phyloP scores from a whole-genome alignment of 2,797 vertebrate genomes.

The Pogoniulus pusillus region DNA sequence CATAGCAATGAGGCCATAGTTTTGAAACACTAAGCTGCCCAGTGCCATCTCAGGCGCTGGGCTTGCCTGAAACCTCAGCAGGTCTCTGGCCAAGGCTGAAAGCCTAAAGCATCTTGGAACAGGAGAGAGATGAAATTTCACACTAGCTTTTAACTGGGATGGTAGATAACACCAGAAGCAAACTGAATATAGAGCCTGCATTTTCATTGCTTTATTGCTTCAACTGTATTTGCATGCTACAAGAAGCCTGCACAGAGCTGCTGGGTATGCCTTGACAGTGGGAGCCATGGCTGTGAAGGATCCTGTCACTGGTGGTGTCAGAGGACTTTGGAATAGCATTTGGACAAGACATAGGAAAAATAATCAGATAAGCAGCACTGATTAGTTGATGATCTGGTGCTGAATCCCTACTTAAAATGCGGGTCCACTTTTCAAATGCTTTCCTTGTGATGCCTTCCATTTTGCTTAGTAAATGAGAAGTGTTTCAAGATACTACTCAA shows the following conservation, averaged over 20 bases:
- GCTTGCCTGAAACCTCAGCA: neutral
- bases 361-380: neutral
- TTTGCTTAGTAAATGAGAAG: constrained; percentile 69
- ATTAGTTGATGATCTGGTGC: constrained; percentile 40
- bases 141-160: neutral
- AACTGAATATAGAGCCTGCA: neutral
- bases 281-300: neutral
- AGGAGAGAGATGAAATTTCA: neutral
- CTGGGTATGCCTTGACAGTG: neutral
- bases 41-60: neutral
- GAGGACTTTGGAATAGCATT: neutral
- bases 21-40: neutral
- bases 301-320: fast-evolving
- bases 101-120: neutral
- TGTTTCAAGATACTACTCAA: constrained; percentile 62
- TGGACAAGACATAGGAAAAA: neutral
- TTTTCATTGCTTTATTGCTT: neutral
- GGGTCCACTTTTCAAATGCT: constrained; percentile 53
- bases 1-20: neutral
- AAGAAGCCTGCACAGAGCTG: neutral
- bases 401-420: constrained; percentile 56
- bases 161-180: neutral
- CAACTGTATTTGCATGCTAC: neutral
- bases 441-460: constrained; percentile 48
- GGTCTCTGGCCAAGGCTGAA: fast-evolving